phyloP scores from a whole-genome alignment of 2,888 invertebrate species.

The Drosophila tripunctata region DNA sequence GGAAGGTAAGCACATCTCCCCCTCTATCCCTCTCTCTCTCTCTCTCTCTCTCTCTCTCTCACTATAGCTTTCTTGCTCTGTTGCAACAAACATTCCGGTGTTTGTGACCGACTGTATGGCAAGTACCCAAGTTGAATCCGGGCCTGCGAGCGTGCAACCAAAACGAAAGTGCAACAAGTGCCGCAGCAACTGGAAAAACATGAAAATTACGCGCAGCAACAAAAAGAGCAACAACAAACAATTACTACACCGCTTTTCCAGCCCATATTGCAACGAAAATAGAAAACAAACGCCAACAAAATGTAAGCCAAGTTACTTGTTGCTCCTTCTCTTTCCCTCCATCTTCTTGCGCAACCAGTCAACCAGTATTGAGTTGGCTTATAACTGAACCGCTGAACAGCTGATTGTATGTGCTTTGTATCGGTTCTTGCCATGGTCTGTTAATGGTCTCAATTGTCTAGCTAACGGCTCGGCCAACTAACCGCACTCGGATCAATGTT shows the following conservation, averaged over 20 bases:
- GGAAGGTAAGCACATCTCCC: neutral
- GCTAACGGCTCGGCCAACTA: constrained; percentile 31
- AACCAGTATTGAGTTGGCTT: constrained; percentile 18
- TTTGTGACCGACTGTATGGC: constrained; percentile 1
- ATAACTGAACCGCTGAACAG: constrained; percentile 11
- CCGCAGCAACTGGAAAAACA: constrained; percentile 55
- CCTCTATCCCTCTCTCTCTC: too few relatives aligned
- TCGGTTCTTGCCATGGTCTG: constrained; percentile 23
- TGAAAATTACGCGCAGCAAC: constrained; percentile 27
- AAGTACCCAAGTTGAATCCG: constrained; percentile 19
- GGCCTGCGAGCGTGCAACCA: constrained; percentile 43
- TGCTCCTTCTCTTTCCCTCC: constrained; percentile 15
- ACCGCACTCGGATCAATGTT: constrained; percentile 22
- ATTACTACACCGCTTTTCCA: constrained; percentile 10
- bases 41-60: too few relatives aligned
- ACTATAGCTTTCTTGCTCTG: too few relatives aligned
- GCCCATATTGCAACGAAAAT: constrained; percentile 18
- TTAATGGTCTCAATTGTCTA: constrained; percentile 33
- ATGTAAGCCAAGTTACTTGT: constrained; percentile 40
- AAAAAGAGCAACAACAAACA: neutral
- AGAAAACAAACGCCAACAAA: constrained; percentile 7
- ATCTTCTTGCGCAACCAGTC: constrained; percentile 52
- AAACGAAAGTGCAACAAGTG: constrained; percentile 50
- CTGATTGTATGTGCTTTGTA: constrained; percentile 41
- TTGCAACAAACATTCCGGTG: constrained; percentile 8